Evolutionary conservation across 1,140 invertebrate species (phyloP).

Genomic region (Paraescarpia echinospica): DNA sequence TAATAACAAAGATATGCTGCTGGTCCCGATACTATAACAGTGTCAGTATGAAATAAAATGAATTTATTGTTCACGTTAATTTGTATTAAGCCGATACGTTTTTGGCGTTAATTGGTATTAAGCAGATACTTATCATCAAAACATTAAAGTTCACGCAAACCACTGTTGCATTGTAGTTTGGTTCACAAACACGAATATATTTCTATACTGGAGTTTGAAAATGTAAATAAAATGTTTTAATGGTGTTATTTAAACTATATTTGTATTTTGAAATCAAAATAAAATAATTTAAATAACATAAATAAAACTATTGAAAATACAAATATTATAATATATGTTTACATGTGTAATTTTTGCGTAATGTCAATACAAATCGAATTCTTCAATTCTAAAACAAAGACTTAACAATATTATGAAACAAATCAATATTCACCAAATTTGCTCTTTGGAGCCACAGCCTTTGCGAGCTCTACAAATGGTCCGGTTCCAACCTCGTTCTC

Average conservation of each 20-base stretch:
- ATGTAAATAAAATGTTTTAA: no score
- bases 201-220: no score
- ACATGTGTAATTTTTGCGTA: no score
- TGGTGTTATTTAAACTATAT: no score
- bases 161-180: not conserved
- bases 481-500: conserved; percentile 98
- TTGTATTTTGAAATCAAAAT: no score
- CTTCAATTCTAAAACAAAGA: not conserved
- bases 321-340: not conserved
- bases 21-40: not conserved
- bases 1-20: not conserved
- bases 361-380: not conserved
- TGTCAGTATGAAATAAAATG: no score
- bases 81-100: no score
- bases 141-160: not conserved
- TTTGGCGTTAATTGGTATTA: not conserved
- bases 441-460: conserved; percentile 86
- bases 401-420: not conserved
- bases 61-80: no score
- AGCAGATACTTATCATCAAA: not conserved
- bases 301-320: not conserved
- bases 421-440: conserved; percentile 78
- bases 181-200: not conserved
- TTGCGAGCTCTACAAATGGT: conserved; percentile 76
- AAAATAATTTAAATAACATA: not conserved